Conservation (phyloP, 1,140 invertebrate species). For the Adoxophyes honmai region DNA sequence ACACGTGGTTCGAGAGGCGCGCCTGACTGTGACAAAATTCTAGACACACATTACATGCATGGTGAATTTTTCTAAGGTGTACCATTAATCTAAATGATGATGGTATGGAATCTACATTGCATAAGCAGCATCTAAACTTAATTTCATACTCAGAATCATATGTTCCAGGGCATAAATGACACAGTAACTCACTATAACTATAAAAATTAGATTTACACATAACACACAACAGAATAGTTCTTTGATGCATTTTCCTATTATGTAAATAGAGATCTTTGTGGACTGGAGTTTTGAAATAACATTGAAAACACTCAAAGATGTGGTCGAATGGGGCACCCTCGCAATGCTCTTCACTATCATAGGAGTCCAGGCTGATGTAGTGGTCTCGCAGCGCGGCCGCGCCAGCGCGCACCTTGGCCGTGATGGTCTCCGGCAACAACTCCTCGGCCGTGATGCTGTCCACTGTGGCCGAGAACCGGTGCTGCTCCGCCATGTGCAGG, state of each 20-base stretch:
- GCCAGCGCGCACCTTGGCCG: slow-evolving; percentile 80
- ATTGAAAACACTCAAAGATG: slow-evolving; percentile 90
- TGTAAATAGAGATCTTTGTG: slow-evolving; percentile 91
- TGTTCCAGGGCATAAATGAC: slow-evolving; percentile 88
- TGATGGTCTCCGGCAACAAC: slow-evolving; percentile 84
- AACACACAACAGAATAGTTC: slow-evolving; percentile 86
- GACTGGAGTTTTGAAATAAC: slow-evolving; percentile 84
- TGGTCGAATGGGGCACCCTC: slow-evolving; percentile 75
- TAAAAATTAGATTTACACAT: slow-evolving; percentile 92
- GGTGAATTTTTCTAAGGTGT: slow-evolving; percentile 88
- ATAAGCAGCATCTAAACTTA: slow-evolving; percentile 84
- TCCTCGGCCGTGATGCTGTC: slow-evolving; percentile 86
- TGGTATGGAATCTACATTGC: slow-evolving; percentile 84
- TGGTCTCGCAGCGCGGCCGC: slow-evolving; percentile 79
- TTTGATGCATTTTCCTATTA: slow-evolving; percentile 90
- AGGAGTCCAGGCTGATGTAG: slow-evolving; percentile 85
- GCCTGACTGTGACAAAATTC: slow-evolving; percentile 87
- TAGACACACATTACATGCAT: slow-evolving; percentile 90
- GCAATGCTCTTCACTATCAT: slow-evolving; percentile 78
- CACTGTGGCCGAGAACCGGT: slow-evolving; percentile 84
- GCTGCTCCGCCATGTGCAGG: slow-evolving; percentile 86
- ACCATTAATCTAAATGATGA: slow-evolving; percentile 92
- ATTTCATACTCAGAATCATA: slow-evolving; percentile 83
- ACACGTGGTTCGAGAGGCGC: slow-evolving; percentile 88
- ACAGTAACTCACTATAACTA: slow-evolving; percentile 89